Percentiles rank a stretch among this genome's conserved stretches.
Evolutionary conservation across 2,797 vertebrate genomes (phyloP).

Genomic region (Phrynocephalus guinanensis): DNA sequence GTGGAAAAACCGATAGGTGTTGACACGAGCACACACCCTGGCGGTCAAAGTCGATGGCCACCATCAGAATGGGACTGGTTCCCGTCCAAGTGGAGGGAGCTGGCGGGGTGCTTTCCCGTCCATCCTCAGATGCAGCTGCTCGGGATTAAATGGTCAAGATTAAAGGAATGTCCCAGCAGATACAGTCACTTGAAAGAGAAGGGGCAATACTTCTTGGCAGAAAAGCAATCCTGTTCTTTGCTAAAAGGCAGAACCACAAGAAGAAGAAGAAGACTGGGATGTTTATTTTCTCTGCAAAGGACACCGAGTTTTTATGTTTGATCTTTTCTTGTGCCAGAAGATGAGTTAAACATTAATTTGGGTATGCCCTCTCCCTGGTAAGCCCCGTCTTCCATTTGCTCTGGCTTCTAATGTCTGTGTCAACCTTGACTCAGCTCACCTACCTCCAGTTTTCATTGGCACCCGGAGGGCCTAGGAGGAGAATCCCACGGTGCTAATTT

Average conservation of each 20-base stretch:
- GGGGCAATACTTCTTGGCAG: no score
- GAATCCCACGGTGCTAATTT: no score
- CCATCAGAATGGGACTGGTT: background rate
- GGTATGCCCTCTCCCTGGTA: no score
- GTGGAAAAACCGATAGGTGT: constrained; percentile 15
- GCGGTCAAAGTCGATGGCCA: constrained; percentile 1
- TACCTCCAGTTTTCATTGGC: no score
- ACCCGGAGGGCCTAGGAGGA: no score
- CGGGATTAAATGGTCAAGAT: background rate
- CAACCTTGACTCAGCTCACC: no score
- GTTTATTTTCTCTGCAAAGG: background rate
- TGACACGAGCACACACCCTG: background rate
- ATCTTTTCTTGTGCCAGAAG: background rate
- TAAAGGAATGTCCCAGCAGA: no score
- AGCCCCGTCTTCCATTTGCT: no score
- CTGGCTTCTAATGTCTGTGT: no score
- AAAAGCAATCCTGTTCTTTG: background rate
- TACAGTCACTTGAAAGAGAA: background rate
- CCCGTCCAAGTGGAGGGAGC: background rate
- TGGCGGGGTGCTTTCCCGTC: background rate
- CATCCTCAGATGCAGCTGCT: background rate
- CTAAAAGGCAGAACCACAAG: background rate
- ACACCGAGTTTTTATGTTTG: background rate
- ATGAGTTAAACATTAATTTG: background rate
- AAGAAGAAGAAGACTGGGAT: background rate